Percentiles rank a stretch among this genome's conserved stretches.
phyloP scores from a whole-genome alignment of 1,140 invertebrate species.

The Bombus turneri region DNA sequence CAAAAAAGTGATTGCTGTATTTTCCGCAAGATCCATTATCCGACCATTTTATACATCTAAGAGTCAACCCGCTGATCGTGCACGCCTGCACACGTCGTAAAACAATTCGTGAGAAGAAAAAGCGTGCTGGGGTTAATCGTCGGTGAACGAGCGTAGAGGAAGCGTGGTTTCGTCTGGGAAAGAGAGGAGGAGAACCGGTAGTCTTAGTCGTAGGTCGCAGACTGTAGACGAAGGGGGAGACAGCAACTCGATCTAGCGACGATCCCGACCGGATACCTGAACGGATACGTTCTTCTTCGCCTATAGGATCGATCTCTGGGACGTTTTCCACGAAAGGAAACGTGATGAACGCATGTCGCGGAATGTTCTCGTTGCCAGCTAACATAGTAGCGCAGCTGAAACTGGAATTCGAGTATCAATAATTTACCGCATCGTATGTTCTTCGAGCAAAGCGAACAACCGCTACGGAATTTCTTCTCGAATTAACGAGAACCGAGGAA shows the following conservation, averaged over 20 bases:
- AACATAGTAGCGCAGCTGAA: not conserved
- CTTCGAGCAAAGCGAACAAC: not conserved
- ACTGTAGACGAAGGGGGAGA: conserved; percentile 1
- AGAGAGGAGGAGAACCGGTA: conserved; percentile 13
- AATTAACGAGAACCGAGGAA: conserved; percentile 3
- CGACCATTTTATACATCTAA: too few species aligned
- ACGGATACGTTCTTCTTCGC: conserved; percentile 45
- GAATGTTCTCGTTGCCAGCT: not conserved
- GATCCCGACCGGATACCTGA: conserved; percentile 28
- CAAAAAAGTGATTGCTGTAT: too few species aligned
- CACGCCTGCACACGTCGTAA: not conserved
- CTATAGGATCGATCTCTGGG: conserved; percentile 14
- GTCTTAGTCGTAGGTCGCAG: not conserved
- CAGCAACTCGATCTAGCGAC: conserved; percentile 13
- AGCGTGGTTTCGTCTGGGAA: not conserved
- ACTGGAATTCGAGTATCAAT: conserved; percentile 49
- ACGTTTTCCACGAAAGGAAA: conserved; percentile 56
- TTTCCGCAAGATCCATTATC: too few species aligned
- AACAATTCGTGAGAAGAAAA: conserved; percentile 25
- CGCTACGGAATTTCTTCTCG: not conserved
- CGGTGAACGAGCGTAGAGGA: not conserved
- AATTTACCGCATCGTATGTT: conserved; percentile 30
- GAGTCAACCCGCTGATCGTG: too few species aligned
- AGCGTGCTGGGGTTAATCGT: conserved; percentile 22
- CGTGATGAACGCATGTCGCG: conserved; percentile 2